Evolutionary conservation across 2,797 vertebrate genomes (phyloP).

Genomic region (Lycodopsis pacificus): DNA sequence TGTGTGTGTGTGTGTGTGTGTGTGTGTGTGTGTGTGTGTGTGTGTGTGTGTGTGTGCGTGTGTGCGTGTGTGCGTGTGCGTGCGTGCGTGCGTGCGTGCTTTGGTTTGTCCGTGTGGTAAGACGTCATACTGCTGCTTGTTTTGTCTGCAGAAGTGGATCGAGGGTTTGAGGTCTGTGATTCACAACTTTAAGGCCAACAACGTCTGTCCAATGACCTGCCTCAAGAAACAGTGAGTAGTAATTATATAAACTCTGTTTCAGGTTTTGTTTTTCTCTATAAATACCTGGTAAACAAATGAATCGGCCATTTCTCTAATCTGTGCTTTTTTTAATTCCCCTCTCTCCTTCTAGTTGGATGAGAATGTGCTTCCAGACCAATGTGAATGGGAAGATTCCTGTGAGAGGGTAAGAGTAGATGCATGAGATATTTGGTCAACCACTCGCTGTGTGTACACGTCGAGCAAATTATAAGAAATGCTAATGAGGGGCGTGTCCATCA

Average conservation of each 20-base stretch:
- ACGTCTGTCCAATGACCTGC: constrained; percentile 98
- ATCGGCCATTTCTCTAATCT: background rate
- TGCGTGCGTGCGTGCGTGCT: too few relatives aligned
- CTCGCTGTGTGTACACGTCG: too few relatives aligned
- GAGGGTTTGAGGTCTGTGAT: constrained; percentile 96
- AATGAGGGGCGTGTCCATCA: background rate
- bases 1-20: constrained; percentile 20
- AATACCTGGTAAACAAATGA: too few relatives aligned
- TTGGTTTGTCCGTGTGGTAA: background rate
- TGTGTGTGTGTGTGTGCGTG: constrained; percentile 15
- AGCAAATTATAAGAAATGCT: background rate
- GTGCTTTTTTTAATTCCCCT: background rate
- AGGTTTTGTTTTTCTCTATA: background rate
- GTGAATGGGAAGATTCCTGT: constrained; percentile 97
- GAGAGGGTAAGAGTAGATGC: constrained; percentile 89
- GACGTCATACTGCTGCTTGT: constrained; percentile 26
- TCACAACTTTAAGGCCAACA: constrained; percentile 99
- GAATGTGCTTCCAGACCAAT: constrained; percentile 95
- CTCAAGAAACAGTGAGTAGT: constrained; percentile 98
- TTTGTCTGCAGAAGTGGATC: constrained; percentile 93
- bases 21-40: background rate
- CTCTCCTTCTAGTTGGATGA: constrained; percentile 93
- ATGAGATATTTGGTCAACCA: background rate
- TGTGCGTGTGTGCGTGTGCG: constrained; percentile 7
- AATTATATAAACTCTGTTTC: background rate